Conservation (phyloP, 2,113 vertebrate species). For the Psettodes erumei region DNA sequence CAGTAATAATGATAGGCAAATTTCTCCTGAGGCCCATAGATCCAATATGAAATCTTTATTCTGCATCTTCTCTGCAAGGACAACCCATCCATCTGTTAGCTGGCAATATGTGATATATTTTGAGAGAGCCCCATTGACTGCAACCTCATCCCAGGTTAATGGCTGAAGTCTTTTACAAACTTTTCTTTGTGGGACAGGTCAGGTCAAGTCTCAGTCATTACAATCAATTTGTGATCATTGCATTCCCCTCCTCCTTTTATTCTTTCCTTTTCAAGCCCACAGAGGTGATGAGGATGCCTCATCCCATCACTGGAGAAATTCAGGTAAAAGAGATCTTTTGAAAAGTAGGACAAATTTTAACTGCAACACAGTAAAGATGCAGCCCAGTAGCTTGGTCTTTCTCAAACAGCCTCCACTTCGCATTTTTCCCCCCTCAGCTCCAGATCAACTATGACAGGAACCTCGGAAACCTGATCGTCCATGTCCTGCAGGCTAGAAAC, state of each 20-base stretch:
- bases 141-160: constrained; percentile 1
- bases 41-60: constrained; percentile 22
- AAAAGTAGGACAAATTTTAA: not conserved
- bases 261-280: constrained; percentile 80
- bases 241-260: not conserved
- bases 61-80: constrained; percentile 1
- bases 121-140: not conserved
- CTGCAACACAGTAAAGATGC: not conserved
- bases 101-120: constrained; percentile 10
- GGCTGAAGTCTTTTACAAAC: not conserved
- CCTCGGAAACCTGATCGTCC: constrained; percentile 96
- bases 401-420: not conserved
- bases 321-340: constrained; percentile 85
- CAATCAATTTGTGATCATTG: not conserved
- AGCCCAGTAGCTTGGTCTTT: not conserved
- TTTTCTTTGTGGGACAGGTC: constrained; percentile 3
- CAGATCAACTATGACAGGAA: constrained; percentile 98
- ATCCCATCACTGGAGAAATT: constrained; percentile 96
- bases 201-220: not conserved
- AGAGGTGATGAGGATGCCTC: constrained; percentile 86
- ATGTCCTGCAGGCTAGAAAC: constrained; percentile 97
- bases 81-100: constrained; percentile 17
- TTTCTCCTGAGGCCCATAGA: constrained; percentile 25
- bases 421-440: constrained; percentile 82
- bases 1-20: constrained; percentile 23